phyloP scores from a whole-genome alignment of 2,797 vertebrate genomes.

The Alexandromys oeconomus region DNA sequence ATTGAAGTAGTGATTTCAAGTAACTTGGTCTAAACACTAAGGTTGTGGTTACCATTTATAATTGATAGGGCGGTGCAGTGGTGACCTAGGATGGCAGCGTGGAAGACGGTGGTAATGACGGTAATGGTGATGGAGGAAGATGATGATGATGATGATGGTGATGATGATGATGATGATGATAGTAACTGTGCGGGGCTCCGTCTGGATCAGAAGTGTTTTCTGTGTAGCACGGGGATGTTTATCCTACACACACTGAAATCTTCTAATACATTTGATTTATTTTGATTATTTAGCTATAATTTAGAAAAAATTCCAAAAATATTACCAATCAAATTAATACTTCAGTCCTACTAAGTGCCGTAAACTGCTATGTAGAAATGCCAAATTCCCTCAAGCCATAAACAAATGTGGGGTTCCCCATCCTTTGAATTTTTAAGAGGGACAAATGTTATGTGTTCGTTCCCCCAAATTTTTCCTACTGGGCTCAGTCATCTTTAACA shows the following conservation, averaged over 20 bases:
- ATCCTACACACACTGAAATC: neutral
- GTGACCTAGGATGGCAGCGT: too few relatives aligned
- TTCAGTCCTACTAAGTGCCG: neutral
- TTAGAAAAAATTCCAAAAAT: neutral
- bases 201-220: neutral
- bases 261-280: neutral
- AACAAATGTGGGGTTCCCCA: neutral
- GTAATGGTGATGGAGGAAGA: neutral
- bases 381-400: neutral
- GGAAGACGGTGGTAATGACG: neutral
- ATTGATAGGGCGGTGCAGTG: neutral
- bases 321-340: neutral
- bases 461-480: neutral
- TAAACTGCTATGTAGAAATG: neutral
- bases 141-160: neutral
- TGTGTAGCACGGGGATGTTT: neutral
- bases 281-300: neutral
- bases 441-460: neutral
- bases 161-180: neutral
- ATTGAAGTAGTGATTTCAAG: conserved; percentile 32
- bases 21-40: neutral
- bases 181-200: accelerated
- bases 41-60: neutral
- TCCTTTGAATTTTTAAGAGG: neutral
- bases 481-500: neutral